Conservation (phyloP, 2,888 invertebrate species). For the Agonum fuliginosum region DNA sequence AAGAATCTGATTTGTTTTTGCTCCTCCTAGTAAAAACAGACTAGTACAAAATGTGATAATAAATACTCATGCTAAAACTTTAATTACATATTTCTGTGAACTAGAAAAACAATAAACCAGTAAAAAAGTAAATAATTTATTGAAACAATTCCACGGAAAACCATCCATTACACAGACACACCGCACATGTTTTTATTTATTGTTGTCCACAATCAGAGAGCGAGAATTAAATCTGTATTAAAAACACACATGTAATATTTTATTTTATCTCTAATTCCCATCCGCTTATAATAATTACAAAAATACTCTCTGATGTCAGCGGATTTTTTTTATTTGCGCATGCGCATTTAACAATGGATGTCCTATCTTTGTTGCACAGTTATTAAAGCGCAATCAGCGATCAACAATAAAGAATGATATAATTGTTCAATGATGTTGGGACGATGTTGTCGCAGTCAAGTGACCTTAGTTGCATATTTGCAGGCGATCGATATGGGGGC, state of each 20-base stretch:
- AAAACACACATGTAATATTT: conserved; percentile 51
- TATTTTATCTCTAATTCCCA: conserved; percentile 51
- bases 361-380: conserved; percentile 31
- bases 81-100: conserved; percentile 23
- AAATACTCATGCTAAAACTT: too few relatives aligned
- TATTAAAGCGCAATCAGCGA: conserved; percentile 50
- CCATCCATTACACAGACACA: conserved; percentile 39
- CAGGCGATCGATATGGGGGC: conserved; percentile 67
- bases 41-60: too few relatives aligned
- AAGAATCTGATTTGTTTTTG: too few relatives aligned
- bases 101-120: not conserved
- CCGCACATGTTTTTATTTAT: conserved; percentile 55
- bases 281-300: conserved; percentile 48
- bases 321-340: conserved; percentile 49
- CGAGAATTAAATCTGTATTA: conserved; percentile 53
- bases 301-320: conserved; percentile 46
- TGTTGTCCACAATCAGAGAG: conserved; percentile 57
- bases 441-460: conserved; percentile 24
- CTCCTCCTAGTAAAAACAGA: too few relatives aligned
- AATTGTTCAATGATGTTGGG: conserved; percentile 7
- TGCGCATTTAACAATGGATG: conserved; percentile 23
- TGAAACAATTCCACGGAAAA: conserved; percentile 50
- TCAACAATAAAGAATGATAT: not conserved
- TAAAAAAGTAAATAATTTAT: conserved; percentile 10
- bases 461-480: conserved; percentile 54